Conservation (phyloP, 2,888 invertebrate genomes). For the Laothoe populi region DNA sequence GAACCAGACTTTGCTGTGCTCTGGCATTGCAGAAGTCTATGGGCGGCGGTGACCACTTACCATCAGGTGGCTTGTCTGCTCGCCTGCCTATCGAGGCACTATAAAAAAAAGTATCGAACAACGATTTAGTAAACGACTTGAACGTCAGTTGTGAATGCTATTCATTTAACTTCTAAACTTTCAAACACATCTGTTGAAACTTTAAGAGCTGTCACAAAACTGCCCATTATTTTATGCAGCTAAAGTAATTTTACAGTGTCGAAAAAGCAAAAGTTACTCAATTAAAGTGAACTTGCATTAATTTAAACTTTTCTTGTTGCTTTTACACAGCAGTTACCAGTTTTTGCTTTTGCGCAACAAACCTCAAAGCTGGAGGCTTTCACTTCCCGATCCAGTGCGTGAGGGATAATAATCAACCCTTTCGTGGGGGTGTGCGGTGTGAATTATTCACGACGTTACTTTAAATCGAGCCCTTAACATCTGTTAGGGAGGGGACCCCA, state of each 20-base stretch:
- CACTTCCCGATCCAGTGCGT: slow-evolving; percentile 59
- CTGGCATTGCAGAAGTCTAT: too few relatives aligned
- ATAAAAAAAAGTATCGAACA: background rate
- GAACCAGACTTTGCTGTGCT: too few relatives aligned
- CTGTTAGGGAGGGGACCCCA: slow-evolving; percentile 22
- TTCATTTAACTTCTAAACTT: background rate
- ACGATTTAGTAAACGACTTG: background rate
- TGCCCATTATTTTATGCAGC: background rate
- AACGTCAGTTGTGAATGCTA: background rate
- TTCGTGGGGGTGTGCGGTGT: slow-evolving; percentile 52
- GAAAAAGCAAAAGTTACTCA: background rate
- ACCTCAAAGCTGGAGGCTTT: slow-evolving; percentile 45
- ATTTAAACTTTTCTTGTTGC: background rate
- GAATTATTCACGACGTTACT: slow-evolving; percentile 67
- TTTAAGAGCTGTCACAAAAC: slow-evolving; percentile 2
- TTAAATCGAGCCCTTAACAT: slow-evolving; percentile 53
- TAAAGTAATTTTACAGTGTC: background rate
- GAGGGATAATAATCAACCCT: slow-evolving; percentile 67
- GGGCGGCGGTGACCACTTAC: too few relatives aligned
- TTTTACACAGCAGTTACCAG: slow-evolving; percentile 43
- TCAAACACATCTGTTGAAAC: slow-evolving; percentile 8
- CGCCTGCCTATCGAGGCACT: background rate
- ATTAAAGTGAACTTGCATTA: background rate
- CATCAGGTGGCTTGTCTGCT: too few relatives aligned
- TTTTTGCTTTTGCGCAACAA: slow-evolving; percentile 41